These are phyloP conservation scores for Sorex maritimensis DNA, from an alignment of 2,797 vertebrate genomes.

Conservation along the genomic window DNA sequence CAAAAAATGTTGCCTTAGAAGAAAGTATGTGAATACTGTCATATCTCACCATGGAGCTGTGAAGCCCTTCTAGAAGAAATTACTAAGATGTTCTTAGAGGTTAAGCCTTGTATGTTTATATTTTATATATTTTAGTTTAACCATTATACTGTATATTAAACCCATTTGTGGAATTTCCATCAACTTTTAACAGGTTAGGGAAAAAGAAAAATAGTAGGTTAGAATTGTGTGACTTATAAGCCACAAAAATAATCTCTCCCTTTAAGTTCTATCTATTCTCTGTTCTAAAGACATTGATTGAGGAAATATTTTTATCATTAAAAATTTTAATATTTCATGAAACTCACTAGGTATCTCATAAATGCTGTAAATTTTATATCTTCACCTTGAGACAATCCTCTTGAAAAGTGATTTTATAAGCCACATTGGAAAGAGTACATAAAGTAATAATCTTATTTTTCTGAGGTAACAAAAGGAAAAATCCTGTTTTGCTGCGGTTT, in stretches of 20 bases:
- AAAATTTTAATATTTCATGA: constrained; percentile 42
- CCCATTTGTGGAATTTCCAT: background rate
- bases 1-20: too few species aligned
- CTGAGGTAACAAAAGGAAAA: constrained; percentile 62
- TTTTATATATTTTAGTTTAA: constrained; percentile 25
- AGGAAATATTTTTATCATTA: constrained; percentile 45
- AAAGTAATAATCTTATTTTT: constrained; percentile 31
- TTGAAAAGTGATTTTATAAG: constrained; percentile 47
- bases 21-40: too few species aligned
- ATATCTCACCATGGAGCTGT: too few species aligned
- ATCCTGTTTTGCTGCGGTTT: constrained; percentile 23
- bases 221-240: background rate
- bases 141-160: background rate
- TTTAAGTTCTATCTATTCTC: background rate
- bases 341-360: background rate
- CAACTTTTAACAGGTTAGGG: background rate
- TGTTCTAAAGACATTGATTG: background rate
- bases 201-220: background rate
- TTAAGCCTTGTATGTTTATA: too few species aligned
- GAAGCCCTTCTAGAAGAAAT: too few species aligned
- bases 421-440: background rate
- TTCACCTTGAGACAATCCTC: background rate
- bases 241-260: background rate
- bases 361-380: constrained; percentile 33
- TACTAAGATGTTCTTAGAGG: too few species aligned